Conservation (phyloP, 2,113 vertebrate species). For the Centropristis striata region DNA sequence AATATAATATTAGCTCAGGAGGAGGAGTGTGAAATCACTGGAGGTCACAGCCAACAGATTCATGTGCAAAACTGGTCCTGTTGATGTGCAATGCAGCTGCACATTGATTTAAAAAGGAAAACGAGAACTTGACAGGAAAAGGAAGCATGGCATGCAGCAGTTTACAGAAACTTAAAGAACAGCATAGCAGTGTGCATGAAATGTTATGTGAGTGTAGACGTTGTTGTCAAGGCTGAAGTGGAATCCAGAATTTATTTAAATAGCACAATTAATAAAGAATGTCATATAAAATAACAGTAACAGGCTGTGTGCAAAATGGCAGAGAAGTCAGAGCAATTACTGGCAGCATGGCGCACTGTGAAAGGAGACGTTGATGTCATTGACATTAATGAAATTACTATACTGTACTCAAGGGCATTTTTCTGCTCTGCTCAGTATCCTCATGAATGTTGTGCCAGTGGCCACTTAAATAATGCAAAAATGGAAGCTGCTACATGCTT, state of each 20-base stretch:
- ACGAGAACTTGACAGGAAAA: background rate
- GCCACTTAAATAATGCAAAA: background rate
- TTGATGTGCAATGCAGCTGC: background rate
- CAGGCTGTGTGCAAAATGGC: background rate
- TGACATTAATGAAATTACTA: background rate
- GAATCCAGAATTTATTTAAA: background rate
- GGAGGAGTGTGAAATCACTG: slow-evolving; percentile 10
- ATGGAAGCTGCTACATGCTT: background rate
- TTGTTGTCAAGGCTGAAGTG: background rate
- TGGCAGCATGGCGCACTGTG: background rate
- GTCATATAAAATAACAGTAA: no score
- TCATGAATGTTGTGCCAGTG: background rate
- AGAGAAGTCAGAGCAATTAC: slow-evolving; percentile 1
- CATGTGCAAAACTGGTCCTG: background rate
- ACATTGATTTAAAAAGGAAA: background rate
- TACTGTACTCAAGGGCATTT: background rate
- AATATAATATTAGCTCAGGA: slow-evolving; percentile 40
- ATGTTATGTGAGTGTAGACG: background rate
- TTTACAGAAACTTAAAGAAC: background rate
- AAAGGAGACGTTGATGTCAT: background rate
- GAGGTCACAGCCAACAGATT: slow-evolving; percentile 20
- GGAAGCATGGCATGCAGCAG: background rate
- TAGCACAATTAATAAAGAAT: background rate
- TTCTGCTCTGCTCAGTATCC: background rate
- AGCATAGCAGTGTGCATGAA: background rate